Conservation (phyloP, 2,888 invertebrate species). For the Macaria liturata region DNA sequence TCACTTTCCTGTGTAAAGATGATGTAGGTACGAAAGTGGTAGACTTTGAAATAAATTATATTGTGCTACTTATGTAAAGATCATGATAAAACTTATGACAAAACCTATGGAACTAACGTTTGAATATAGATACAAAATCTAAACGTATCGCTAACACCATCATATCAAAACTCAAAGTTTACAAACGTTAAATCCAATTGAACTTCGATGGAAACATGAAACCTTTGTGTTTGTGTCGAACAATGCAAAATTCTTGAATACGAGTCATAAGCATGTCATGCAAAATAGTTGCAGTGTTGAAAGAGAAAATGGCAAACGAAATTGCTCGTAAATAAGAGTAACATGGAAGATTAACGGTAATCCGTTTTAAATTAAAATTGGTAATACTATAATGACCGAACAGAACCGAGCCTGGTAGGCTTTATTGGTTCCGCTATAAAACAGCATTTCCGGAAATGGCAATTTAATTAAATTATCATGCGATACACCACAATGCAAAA, state of each 20-base stretch:
- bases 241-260: background rate
- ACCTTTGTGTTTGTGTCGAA: background rate
- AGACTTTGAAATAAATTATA: too few relatives aligned
- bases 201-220: too few relatives aligned
- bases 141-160: too few relatives aligned
- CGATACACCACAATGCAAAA: slow-evolving; percentile 12
- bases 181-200: too few relatives aligned
- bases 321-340: slow-evolving; percentile 2
- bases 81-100: too few relatives aligned
- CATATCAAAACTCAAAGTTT: too few relatives aligned
- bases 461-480: slow-evolving; percentile 26
- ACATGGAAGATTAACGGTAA: slow-evolving; percentile 11
- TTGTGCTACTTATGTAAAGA: too few relatives aligned
- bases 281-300: background rate
- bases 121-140: too few relatives aligned
- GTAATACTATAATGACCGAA: slow-evolving; percentile 15
- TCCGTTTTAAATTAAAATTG: slow-evolving; percentile 20
- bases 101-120: too few relatives aligned
- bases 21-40: too few relatives aligned
- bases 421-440: slow-evolving; percentile 21
- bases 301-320: background rate
- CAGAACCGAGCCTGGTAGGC: slow-evolving; percentile 13
- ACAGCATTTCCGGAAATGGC: slow-evolving; percentile 21
- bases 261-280: too few relatives aligned
- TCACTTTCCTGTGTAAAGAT: too few relatives aligned